Conservation (phyloP, 2,113 vertebrate species). For the Piprites chloris region DNA sequence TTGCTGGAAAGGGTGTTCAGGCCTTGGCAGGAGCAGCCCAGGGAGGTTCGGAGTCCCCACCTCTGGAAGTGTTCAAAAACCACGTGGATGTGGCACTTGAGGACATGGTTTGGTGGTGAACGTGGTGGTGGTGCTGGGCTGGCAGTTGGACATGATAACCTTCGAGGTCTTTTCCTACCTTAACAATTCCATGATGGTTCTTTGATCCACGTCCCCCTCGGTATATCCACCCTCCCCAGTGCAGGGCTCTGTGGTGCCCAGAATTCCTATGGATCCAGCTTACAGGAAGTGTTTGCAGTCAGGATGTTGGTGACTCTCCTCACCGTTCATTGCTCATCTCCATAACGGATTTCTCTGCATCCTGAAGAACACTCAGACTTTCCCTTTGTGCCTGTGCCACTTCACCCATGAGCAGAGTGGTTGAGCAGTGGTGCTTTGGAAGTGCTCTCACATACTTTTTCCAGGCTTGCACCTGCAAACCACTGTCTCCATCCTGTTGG, state of each 20-base stretch:
- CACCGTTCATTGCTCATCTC: not conserved
- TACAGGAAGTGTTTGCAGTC: not conserved
- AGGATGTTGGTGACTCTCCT: not conserved
- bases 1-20: not conserved
- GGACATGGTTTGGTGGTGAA: not conserved
- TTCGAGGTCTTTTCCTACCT: not conserved
- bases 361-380: not conserved
- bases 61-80: not conserved
- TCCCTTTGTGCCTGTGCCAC: not conserved
- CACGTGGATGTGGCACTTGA: not conserved
- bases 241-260: not conserved
- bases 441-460: not conserved
- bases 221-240: not conserved
- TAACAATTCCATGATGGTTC: not conserved
- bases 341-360: not conserved
- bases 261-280: not conserved
- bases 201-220: rapidly evolving
- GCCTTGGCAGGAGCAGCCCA: not conserved
- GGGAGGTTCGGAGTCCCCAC: not conserved
- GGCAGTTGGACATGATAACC: too few species aligned
- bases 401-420: not conserved
- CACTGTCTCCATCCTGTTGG: not conserved
- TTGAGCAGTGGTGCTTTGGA: not conserved
- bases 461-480: slow-evolving; percentile 12
- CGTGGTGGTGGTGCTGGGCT: not conserved